Evolutionary conservation across 2,797 vertebrate genomes (phyloP).

Genomic region (Coilia nasus): DNA sequence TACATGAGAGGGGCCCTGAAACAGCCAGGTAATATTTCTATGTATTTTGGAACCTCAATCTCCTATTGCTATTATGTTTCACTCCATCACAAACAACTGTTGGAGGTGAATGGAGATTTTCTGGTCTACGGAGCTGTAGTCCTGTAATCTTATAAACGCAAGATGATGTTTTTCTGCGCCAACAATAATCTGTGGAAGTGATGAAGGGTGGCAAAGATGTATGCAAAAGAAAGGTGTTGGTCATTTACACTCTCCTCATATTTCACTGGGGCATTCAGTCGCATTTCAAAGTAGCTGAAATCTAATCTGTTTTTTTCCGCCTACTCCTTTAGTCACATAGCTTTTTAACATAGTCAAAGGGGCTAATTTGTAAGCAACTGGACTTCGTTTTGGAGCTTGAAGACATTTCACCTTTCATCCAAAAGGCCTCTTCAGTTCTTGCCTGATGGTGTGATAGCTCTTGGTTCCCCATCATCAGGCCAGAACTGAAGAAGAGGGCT

Average conservation of each 20-base stretch:
- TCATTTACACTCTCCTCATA: slow-evolving; percentile 50
- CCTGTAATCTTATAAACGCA: slow-evolving; percentile 61
- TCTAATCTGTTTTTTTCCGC: background rate
- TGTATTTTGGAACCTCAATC: slow-evolving; percentile 51
- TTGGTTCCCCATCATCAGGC: no score
- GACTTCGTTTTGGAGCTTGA: no score
- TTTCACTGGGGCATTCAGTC: slow-evolving; percentile 47
- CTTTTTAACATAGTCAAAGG: background rate
- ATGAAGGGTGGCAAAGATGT: slow-evolving; percentile 31
- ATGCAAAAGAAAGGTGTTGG: slow-evolving; percentile 13
- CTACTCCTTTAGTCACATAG: background rate
- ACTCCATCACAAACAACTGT: slow-evolving; percentile 48
- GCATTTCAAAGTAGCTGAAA: background rate
- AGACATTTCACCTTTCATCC: no score
- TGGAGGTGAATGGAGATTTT: slow-evolving; percentile 47
- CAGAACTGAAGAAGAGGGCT: no score
- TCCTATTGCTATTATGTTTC: slow-evolving; percentile 58
- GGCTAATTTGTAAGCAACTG: no score
- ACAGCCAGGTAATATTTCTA: slow-evolving; percentile 53
- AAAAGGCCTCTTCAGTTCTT: no score
- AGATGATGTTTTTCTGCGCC: slow-evolving; percentile 54
- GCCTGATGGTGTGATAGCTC: no score
- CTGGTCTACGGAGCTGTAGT: slow-evolving; percentile 54
- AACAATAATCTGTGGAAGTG: slow-evolving; percentile 65
- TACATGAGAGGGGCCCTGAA: slow-evolving; percentile 44